phyloP scores from a whole-genome alignment of 2,888 invertebrate species.

The Trichogramma dendrolimi region DNA sequence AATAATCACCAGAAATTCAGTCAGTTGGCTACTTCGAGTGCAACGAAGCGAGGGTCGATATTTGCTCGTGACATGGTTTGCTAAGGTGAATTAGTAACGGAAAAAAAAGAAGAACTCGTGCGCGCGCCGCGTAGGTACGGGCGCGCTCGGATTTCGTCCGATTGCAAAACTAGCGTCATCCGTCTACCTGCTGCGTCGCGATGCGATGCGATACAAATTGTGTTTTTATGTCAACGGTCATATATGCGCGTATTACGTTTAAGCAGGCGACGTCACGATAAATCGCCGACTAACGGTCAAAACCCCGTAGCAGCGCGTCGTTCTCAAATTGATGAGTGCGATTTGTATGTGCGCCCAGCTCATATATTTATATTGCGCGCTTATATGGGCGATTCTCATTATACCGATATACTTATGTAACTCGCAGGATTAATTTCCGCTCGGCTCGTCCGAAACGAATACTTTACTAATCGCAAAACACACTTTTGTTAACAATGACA shows the following conservation, averaged over 20 bases:
- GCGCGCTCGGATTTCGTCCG: slow-evolving; percentile 30
- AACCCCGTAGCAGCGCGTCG: neutral
- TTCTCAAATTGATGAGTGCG: slow-evolving; percentile 23
- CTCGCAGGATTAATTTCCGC: too few species aligned
- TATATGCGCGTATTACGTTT: slow-evolving; percentile 3
- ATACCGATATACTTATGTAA: too few species aligned
- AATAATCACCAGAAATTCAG: slow-evolving; percentile 1
- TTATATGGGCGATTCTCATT: too few species aligned
- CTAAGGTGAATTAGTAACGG: slow-evolving; percentile 21
- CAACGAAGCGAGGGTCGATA: slow-evolving; percentile 19
- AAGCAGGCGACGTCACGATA: slow-evolving; percentile 16
- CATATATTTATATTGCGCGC: too few species aligned
- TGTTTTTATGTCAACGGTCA: slow-evolving; percentile 27
- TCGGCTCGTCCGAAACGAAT: too few species aligned
- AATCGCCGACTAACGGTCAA: slow-evolving; percentile 24
- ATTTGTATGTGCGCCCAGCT: slow-evolving; percentile 9
- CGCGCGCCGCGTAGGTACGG: slow-evolving; percentile 9
- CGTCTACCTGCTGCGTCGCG: slow-evolving; percentile 4
- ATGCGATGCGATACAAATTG: slow-evolving; percentile 18
- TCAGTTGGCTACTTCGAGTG: slow-evolving; percentile 18
- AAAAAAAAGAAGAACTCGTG: slow-evolving; percentile 3
- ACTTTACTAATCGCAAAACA: too few species aligned
- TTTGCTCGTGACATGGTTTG: slow-evolving; percentile 9
- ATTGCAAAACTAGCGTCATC: slow-evolving; percentile 22
- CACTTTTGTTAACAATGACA: too few species aligned